A percentile compares a stretch with the other conserved stretches of the same genome.
Evolutionary conservation across 2,113 vertebrate species (phyloP).

Genomic region (Corythornis madagascariensis): DNA sequence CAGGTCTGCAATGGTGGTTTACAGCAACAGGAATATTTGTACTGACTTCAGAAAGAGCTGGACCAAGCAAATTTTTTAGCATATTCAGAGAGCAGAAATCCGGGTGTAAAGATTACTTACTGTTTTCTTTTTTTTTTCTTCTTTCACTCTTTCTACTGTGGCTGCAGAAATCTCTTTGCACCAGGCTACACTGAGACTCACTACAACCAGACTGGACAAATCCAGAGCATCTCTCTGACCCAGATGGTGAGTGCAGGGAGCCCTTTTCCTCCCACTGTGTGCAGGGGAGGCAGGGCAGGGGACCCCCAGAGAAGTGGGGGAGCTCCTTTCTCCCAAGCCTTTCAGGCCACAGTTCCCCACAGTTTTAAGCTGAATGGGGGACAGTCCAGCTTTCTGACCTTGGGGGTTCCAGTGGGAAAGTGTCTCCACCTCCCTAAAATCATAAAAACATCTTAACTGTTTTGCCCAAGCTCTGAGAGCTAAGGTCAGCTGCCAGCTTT

Average conservation of each 20-base stretch:
- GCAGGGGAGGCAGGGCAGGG: background rate
- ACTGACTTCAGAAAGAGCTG: background rate
- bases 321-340: background rate
- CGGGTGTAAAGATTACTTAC: background rate
- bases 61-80: background rate
- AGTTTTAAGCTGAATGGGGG: background rate
- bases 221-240: constrained; percentile 72
- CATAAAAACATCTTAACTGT: background rate
- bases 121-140: background rate
- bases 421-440: background rate
- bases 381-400: background rate
- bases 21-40: background rate
- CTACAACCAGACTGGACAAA: constrained; percentile 80
- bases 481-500: background rate
- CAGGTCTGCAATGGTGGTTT: background rate
- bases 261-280: accelerated
- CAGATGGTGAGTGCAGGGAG: constrained; percentile 72
- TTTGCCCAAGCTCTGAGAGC: background rate
- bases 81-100: background rate
- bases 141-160: background rate
- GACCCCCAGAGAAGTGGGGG: background rate
- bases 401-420: background rate
- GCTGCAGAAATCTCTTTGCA: constrained; percentile 86
- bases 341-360: background rate
- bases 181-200: constrained; percentile 88